Evolutionary conservation across 2,113 vertebrate species (phyloP).

Genomic region (Melospiza melodia): DNA sequence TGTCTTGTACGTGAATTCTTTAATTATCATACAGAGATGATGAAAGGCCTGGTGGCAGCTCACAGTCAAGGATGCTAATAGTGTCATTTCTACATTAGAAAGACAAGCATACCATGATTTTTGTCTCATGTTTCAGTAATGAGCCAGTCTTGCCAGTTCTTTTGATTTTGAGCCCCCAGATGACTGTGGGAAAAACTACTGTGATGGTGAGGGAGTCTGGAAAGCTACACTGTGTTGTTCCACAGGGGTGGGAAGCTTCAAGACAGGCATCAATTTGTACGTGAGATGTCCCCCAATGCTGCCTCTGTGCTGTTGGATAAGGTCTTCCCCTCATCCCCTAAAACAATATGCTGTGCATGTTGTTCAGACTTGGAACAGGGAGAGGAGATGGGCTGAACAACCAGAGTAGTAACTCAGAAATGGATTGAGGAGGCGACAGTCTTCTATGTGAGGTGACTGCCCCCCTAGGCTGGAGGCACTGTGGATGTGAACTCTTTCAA

Average conservation of each 20-base stretch:
- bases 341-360: neutral
- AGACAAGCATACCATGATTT: neutral
- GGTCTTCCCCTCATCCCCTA: neutral
- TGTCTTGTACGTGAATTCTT: neutral
- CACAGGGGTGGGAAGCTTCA: neutral
- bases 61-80: neutral
- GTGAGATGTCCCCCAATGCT: neutral
- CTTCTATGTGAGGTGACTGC: neutral
- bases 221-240: neutral
- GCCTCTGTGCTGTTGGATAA: neutral
- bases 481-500: neutral
- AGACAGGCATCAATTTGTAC: neutral
- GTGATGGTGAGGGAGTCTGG: neutral
- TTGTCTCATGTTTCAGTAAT: neutral
- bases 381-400: too few relatives aligned
- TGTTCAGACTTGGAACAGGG: neutral
- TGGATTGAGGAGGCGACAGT: too few relatives aligned
- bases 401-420: neutral
- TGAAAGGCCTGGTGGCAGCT: neutral
- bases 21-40: neutral
- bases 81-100: neutral
- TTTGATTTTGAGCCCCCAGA: neutral
- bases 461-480: neutral
- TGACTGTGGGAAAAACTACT: neutral
- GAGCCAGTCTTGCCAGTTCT: neutral